Conservation (phyloP, 2,113 vertebrate genomes). For the Dissostichus mawsoni region DNA sequence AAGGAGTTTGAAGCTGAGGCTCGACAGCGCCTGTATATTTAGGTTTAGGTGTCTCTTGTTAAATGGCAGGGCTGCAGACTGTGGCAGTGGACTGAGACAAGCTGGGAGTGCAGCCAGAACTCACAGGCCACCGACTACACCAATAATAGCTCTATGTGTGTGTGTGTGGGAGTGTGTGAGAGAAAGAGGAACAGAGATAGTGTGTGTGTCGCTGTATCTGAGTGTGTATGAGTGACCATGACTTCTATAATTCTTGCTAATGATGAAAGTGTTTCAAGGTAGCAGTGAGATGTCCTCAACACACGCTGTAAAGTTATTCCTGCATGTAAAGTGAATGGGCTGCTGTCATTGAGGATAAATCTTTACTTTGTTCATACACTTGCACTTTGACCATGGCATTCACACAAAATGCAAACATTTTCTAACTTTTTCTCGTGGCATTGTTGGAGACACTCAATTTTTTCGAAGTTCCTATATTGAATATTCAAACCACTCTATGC, state of each 20-base stretch:
- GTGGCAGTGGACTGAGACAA: conserved; percentile 65
- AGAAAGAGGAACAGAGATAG: background rate
- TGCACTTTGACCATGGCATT: conserved; percentile 15
- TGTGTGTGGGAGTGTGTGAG: background rate
- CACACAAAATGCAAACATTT: conserved; percentile 36
- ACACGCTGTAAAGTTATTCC: conserved; percentile 2
- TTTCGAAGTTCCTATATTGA: conserved; percentile 52
- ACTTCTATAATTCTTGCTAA: conserved; percentile 50
- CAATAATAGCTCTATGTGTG: conserved; percentile 53
- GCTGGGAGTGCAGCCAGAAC: conserved; percentile 70
- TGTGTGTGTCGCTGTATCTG: conserved; percentile 8
- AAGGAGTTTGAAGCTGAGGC: conserved; percentile 46
- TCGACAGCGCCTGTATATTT: conserved; percentile 49
- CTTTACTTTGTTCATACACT: background rate
- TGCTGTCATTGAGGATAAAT: conserved; percentile 6
- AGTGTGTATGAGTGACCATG: conserved; percentile 12
- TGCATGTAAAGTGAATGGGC: background rate
- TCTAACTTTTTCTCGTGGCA: conserved; percentile 47
- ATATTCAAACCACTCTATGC: conserved; percentile 70
- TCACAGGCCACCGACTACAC: conserved; percentile 66
- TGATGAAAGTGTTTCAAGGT: conserved; percentile 48
- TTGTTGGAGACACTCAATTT: conserved; percentile 43
- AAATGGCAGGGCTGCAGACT: conserved; percentile 65
- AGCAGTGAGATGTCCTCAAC: conserved; percentile 10
- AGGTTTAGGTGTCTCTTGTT: conserved; percentile 71